phyloP scores from a whole-genome alignment of 2,113 vertebrate species.

The Entomyzon cyanotis region DNA sequence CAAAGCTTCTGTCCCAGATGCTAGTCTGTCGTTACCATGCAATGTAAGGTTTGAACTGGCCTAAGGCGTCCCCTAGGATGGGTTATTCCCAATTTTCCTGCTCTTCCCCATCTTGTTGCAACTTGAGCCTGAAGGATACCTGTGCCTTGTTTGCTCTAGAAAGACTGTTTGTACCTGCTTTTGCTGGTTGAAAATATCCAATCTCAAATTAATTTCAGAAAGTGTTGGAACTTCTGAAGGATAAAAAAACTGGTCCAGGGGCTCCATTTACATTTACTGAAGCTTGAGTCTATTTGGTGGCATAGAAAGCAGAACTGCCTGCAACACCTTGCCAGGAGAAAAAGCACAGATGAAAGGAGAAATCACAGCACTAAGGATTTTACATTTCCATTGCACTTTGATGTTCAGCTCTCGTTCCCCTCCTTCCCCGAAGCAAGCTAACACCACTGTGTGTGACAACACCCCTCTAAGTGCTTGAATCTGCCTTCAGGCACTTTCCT shows the following conservation, averaged over 20 bases:
- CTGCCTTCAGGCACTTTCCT: constrained; percentile 46
- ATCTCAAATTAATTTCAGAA: neutral
- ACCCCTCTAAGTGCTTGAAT: constrained; percentile 32
- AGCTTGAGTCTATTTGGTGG: constrained; percentile 13
- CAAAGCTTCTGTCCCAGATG: neutral
- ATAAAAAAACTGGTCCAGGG: neutral
- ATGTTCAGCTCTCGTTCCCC: constrained; percentile 36
- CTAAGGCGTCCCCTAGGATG: neutral
- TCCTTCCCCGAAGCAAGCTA: neutral
- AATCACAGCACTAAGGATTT: constrained; percentile 44
- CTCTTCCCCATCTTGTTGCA: neutral
- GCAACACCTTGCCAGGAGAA: constrained; percentile 43
- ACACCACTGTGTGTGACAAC: neutral
- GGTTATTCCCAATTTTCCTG: neutral
- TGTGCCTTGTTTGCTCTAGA: neutral
- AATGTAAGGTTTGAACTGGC: rapidly evolving
- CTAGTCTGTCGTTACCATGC: neutral
- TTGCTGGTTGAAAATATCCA: neutral
- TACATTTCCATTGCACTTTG: constrained; percentile 69
- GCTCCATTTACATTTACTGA: constrained; percentile 1
- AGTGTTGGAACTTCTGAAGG: neutral
- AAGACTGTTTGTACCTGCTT: neutral
- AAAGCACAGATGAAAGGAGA: constrained; percentile 57
- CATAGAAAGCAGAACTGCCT: constrained; percentile 16
- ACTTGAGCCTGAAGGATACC: neutral